phyloP scores from a whole-genome alignment of 2,797 vertebrate genomes.

The Hydrophis major region DNA sequence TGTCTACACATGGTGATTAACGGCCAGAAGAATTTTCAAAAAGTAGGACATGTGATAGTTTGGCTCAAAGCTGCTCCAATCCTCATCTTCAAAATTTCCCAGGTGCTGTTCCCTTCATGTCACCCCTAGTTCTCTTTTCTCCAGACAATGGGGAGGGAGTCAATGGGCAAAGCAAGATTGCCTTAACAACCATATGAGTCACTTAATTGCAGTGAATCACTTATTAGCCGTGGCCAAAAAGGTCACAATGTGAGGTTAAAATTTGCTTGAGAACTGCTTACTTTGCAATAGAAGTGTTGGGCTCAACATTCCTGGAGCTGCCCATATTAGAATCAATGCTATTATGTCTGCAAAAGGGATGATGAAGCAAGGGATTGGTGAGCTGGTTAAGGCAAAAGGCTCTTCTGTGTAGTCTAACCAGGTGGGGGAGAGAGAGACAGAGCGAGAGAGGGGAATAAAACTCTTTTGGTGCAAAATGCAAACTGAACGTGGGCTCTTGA shows the following conservation, averaged over 20 bases:
- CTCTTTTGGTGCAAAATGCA: background rate
- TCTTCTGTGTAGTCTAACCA: background rate
- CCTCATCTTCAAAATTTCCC: background rate
- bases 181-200: background rate
- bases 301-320: background rate
- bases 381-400: background rate
- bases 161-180: too few species aligned
- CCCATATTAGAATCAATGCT: background rate
- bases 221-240: background rate
- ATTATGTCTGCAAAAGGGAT: background rate
- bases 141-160: too few species aligned
- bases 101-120: background rate
- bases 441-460: background rate
- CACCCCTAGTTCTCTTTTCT: too few species aligned
- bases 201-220: background rate
- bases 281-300: background rate
- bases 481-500: background rate
- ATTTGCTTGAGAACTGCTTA: background rate
- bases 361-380: background rate
- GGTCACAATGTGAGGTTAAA: background rate
- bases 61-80: background rate
- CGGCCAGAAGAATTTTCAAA: background rate
- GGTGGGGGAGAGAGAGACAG: background rate
- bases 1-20: background rate
- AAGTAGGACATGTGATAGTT: background rate